These are phyloP conservation scores for Rissa tridactyla DNA, from an alignment of 2,113 vertebrate species.

Conservation along the genomic window DNA sequence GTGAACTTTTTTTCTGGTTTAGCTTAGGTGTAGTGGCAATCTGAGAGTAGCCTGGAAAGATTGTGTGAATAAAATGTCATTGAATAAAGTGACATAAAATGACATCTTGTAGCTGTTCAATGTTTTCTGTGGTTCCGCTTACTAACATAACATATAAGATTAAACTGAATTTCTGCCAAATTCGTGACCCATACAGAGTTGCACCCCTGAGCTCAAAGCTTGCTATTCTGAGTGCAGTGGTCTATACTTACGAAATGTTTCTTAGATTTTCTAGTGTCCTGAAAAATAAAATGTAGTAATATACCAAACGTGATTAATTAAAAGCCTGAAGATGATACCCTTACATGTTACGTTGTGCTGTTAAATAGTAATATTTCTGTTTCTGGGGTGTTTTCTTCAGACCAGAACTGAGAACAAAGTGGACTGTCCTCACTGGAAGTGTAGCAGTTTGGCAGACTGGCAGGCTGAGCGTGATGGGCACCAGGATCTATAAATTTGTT, in stretches of 20 bases:
- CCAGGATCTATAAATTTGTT: not conserved
- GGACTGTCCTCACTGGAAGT: not conserved
- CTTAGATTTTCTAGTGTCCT: not conserved
- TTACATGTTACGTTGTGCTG: not conserved
- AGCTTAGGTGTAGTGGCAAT: not conserved
- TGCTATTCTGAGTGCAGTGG: not conserved
- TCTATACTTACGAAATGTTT: not conserved
- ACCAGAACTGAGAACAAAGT: not conserved
- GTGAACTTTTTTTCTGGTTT: not conserved
- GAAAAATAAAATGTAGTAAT: not conserved
- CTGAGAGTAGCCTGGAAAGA: not conserved
- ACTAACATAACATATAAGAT: not conserved
- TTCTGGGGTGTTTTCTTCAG: not conserved
- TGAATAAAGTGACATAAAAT: not conserved
- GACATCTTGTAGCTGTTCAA: not conserved
- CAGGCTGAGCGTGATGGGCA: not conserved
- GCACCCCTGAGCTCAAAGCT: not conserved
- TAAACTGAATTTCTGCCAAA: not conserved
- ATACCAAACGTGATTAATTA: not conserved
- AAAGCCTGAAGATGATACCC: not conserved
- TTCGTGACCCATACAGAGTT: not conserved
- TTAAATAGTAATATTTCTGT: not conserved
- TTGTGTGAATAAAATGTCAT: not conserved
- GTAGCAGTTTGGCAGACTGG: not conserved
- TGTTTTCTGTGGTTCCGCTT: not conserved